Evolutionary conservation across 2,888 invertebrate genomes (phyloP).

Genomic region (Gastrophysa polygoni): DNA sequence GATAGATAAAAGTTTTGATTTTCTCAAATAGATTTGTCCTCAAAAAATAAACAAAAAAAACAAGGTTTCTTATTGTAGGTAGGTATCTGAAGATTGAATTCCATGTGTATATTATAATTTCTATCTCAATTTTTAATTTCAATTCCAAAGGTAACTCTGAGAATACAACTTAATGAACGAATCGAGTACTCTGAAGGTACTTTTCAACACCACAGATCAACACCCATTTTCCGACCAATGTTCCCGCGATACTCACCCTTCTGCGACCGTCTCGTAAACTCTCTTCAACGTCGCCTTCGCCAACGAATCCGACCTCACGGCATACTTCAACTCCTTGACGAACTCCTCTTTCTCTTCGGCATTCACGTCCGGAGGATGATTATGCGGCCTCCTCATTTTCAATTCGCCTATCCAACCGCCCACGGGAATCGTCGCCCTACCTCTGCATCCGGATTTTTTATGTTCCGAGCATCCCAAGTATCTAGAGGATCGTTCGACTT

Average conservation of each 20-base stretch:
- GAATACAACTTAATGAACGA: too few relatives aligned
- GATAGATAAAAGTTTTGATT: too few relatives aligned
- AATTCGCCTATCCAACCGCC: slow-evolving; percentile 41
- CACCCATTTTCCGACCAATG: too few relatives aligned
- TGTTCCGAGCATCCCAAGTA: slow-evolving; percentile 52
- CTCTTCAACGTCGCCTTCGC: slow-evolving; percentile 44
- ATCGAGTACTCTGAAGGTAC: background rate
- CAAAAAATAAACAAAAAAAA: too few relatives aligned
- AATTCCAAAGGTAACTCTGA: too few relatives aligned
- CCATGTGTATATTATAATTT: too few relatives aligned
- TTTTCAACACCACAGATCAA: too few relatives aligned
- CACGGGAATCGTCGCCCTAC: slow-evolving; percentile 50
- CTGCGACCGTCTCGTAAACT: slow-evolving; percentile 49
- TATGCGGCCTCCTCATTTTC: slow-evolving; percentile 49
- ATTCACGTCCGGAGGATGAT: slow-evolving; percentile 50
- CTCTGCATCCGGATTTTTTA: slow-evolving; percentile 49
- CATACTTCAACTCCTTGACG: slow-evolving; percentile 45
- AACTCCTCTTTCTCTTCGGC: slow-evolving; percentile 49
- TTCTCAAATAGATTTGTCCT: too few relatives aligned
- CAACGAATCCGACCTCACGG: slow-evolving; percentile 38
- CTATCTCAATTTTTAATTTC: too few relatives aligned
- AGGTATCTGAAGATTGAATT: too few relatives aligned
- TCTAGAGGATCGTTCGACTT: too few relatives aligned
- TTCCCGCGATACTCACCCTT: slow-evolving; percentile 43
- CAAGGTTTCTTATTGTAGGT: too few relatives aligned